A percentile compares a stretch with the other conserved stretches of the same genome.
These are phyloP conservation scores for Myopa tessellatipennis DNA, from an alignment of 2,888 invertebrate species.

Conservation along the genomic window DNA sequence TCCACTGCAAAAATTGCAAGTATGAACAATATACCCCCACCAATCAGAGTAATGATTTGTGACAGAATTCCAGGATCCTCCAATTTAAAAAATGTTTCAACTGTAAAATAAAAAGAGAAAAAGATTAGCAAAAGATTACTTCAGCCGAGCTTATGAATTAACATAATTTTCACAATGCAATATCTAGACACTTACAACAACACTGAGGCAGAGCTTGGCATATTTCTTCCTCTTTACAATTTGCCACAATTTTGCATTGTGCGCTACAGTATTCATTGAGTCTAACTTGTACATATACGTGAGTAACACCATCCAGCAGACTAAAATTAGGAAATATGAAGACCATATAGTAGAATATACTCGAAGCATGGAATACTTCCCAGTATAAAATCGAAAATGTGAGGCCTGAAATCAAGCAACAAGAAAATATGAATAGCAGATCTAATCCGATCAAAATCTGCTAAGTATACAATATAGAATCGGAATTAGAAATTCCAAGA, in stretches of 20 bases:
- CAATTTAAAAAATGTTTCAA: constrained; percentile 54
- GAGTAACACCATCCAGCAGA: constrained; percentile 57
- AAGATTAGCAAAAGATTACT: background rate
- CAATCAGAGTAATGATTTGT: constrained; percentile 49
- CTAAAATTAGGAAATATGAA: constrained; percentile 56
- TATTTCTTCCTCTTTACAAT: constrained; percentile 51
- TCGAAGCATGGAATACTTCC: constrained; percentile 56
- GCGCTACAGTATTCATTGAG: constrained; percentile 48
- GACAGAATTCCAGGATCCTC: constrained; percentile 53
- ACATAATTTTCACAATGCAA: background rate
- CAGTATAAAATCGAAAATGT: constrained; percentile 57
- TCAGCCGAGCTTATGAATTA: background rate
- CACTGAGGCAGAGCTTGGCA: constrained; percentile 53
- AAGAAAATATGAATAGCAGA: background rate
- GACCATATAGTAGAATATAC: constrained; percentile 51
- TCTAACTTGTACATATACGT: constrained; percentile 51
- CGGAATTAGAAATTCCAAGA: too few relatives aligned
- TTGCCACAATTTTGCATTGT: constrained; percentile 45
- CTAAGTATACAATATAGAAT: background rate
- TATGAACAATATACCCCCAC: constrained; percentile 39
- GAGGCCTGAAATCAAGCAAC: constrained; percentile 45
- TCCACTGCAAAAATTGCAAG: constrained; percentile 54
- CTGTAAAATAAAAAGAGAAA: constrained; percentile 42
- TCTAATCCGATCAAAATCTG: background rate
- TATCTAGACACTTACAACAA: constrained; percentile 48